Evolutionary conservation across 2,113 vertebrate species (phyloP), one percentile per base, ranked within the genome.

Genomic region (Balaeniceps rex): DNA sequence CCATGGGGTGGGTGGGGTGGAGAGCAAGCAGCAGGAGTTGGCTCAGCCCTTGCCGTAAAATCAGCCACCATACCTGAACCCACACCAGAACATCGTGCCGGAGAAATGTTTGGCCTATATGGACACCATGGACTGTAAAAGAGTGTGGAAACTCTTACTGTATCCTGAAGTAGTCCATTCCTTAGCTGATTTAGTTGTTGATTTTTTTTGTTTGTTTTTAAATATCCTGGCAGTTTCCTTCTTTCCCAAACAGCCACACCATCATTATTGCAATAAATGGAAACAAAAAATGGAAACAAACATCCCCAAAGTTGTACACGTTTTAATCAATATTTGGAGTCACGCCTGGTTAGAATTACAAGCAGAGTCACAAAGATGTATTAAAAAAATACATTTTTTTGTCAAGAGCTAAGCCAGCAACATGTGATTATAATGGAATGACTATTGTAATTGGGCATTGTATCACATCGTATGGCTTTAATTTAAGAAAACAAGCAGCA

Each of bases 401-500:
- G 7, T 75, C 68, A 66, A 72, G 22, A 95, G 54, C 57, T 94
- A 87, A 92, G 44, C 57, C 42, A 95, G 46, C 49, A 60, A 55
- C 28, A 10, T 38, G 24, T 51, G 57, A 84, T 84, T 76, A 72
- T 64, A 84, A 79, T 46, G 38, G 83, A 75, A 92, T 55, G 70
- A 71, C 83, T 72, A 15, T 34, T 74, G 86, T 94, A 94, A 89
- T 54, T 91, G 87, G 58, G 66, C 40, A 51, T 93, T 94, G 69
- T 84, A 38, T 82, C 34, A 21, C 40, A 22, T 65, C 83, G 69
- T 46, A 38, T 66, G 65, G 66, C 83, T 97, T 89, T 94, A 70
- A 95, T 85, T 96, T 80, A 82, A 26, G 36, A 79, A 86, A 85
- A 84, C 70, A 89, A 94, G 69, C 11, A 78, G 52, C 44, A 79